Conservation (phyloP, 2,113 vertebrate genomes). For the Pachypanchax playfairii region DNA sequence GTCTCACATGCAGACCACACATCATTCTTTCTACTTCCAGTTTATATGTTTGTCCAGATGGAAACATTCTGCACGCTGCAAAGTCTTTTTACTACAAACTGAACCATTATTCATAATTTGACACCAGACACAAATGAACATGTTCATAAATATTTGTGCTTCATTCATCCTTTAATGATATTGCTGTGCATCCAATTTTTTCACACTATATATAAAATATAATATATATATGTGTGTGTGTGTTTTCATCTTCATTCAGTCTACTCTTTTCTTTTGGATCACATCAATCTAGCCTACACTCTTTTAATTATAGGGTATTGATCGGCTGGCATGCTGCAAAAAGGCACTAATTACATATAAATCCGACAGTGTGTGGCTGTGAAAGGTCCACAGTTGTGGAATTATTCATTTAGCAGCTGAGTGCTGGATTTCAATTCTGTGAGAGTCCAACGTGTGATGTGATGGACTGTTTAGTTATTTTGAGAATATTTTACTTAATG, state of each 20-base stretch:
- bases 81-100: not conserved
- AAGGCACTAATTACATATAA: conserved; percentile 20
- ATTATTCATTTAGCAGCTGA: not conserved
- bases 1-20: not conserved
- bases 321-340: conserved; percentile 36
- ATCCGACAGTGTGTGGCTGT: not conserved
- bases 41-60: no score
- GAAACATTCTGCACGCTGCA: not conserved
- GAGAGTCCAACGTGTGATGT: not conserved
- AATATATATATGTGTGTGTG: conserved; percentile 7
- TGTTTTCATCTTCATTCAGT: conserved; percentile 45
- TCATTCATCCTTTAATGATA: no score
- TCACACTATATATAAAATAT: no score
- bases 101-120: not conserved
- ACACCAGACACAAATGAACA: no score
- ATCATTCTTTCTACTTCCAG: no score
- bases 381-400: conserved; percentile 1
- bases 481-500: not conserved
- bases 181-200: no score
- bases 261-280: conserved; percentile 18
- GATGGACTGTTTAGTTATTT: no score
- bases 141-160: no score
- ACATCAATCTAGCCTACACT: conserved; percentile 33
- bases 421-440: not conserved
- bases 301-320: conserved; percentile 45